A percentile compares a stretch with the other conserved stretches of the same genome.
Conservation (phyloP, 2,797 vertebrate genomes). For the Tolypeutes matacus region DNA sequence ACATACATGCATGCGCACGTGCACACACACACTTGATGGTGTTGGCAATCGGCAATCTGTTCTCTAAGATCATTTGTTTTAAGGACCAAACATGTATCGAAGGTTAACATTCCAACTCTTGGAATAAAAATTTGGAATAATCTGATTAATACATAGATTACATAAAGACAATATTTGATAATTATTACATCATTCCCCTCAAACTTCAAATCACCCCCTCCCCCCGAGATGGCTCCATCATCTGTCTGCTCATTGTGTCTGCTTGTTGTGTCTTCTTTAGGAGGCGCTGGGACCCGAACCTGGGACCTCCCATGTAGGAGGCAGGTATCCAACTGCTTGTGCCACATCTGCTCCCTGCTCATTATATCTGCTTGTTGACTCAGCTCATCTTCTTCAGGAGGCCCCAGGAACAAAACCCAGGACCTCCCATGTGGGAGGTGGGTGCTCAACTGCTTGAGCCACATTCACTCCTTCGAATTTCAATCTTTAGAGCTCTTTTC, state of each 20-base stretch:
- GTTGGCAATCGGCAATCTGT: neutral
- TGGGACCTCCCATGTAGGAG: too few species aligned
- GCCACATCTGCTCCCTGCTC: too few species aligned
- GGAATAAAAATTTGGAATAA: neutral
- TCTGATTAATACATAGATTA: neutral
- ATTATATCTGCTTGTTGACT: too few species aligned
- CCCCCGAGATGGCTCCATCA: too few species aligned
- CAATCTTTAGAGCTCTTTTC: constrained; percentile 10
- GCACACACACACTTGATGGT: neutral
- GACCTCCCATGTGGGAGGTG: too few species aligned
- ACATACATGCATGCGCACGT: neutral
- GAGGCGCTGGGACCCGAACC: too few species aligned
- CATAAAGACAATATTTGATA: neutral
- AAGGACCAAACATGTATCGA: constrained; percentile 21
- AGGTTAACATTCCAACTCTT: constrained; percentile 25
- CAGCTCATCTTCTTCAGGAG: too few species aligned
- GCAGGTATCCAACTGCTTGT: too few species aligned
- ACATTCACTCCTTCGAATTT: neutral
- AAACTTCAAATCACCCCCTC: neutral
- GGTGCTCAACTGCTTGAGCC: too few species aligned
- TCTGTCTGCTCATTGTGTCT: too few species aligned
- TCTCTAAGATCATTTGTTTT: constrained; percentile 25
- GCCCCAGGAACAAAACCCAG: too few species aligned
- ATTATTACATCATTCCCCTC: neutral
- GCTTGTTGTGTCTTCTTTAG: too few species aligned